Evolutionary conservation across 2,888 invertebrate genomes (phyloP), one percentile per base, ranked within the genome.

Genomic region (Drosophila cracens): DNA sequence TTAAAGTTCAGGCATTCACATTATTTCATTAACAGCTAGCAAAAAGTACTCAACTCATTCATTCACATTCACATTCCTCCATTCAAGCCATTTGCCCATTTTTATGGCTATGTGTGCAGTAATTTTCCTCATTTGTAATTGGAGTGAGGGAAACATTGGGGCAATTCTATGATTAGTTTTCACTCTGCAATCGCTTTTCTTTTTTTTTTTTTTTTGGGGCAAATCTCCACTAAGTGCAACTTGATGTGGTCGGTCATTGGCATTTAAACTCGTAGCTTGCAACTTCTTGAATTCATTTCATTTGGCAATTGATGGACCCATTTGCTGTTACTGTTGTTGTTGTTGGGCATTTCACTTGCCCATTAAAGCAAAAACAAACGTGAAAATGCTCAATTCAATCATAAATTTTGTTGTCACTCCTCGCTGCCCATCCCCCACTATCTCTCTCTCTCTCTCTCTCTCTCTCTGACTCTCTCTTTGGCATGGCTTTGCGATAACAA

Each of bases 381-480:
- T 70, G 74, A 81, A 80, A 80, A 80, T 79, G 70, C 61, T 75
- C 67, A 75, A 83, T 83, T 83, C 83, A 83, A 82, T 82, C 82
- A 82, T 82, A 82, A 83, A 82, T 82, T 82, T 79, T 61, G 46
- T 56, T 57, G 27, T 46, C 46, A 16, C 46, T 27, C 46, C 46
- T 46, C 21, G 21, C 16, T 46, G 46, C 16, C 21, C 46, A 46
- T 68, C 29, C 49, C 51, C 7, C 29, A 5, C 21, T 48, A 6
- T 36, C 38, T n/a, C 16, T 67, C 21, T 43, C 36, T 29, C 8
- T 27, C 29, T 8, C 13, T 2, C 21, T 29, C 25, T 6, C 25
- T 2, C n/a, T 16, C 25, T 38, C 6, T 8, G 46, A 25, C 46
- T 46, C 46, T 46, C 46, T 25, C 46, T 46, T 46, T 43, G 43